These are phyloP conservation scores for Eleutherodactylus coqui DNA, from an alignment of 2,797 vertebrate genomes.

Conservation along the genomic window DNA sequence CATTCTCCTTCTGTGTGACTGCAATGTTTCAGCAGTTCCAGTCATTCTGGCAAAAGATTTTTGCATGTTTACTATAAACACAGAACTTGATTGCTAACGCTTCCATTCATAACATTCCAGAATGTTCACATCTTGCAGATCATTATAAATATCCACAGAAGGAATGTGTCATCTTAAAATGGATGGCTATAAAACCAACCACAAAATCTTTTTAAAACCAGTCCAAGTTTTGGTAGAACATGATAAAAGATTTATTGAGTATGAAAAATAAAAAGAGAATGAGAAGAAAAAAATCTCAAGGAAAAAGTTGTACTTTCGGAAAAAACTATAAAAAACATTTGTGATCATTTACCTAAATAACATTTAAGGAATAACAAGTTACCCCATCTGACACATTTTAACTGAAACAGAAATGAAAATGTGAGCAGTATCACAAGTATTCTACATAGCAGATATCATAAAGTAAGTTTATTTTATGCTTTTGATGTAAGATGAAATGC, in stretches of 20 bases:
- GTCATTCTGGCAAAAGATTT: conserved; percentile 15
- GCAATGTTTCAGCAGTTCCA: conserved; percentile 19
- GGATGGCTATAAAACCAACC: conserved; percentile 65
- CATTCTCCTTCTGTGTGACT: neutral
- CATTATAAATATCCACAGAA: conserved; percentile 59
- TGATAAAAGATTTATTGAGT: conserved; percentile 74
- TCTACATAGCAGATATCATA: conserved; percentile 45
- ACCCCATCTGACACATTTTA: conserved; percentile 33
- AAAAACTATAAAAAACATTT: conserved; percentile 66
- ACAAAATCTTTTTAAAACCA: conserved; percentile 67
- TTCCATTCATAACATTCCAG: conserved; percentile 50
- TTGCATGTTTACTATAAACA: conserved; percentile 43
- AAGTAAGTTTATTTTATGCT: conserved; percentile 61
- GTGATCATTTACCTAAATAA: conserved; percentile 64
- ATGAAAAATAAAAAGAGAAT: conserved; percentile 66
- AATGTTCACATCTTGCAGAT: conserved; percentile 52
- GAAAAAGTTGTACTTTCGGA: conserved; percentile 62
- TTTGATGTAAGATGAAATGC: conserved; percentile 64
- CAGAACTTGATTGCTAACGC: neutral
- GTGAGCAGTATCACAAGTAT: conserved; percentile 39
- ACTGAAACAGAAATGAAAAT: conserved; percentile 51
- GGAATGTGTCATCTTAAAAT: conserved; percentile 67
- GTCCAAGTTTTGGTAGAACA: conserved; percentile 66
- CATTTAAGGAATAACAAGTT: conserved; percentile 60
- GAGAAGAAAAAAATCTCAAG: conserved; percentile 46